These are phyloP conservation scores for Epinephelus fuscoguttatus DNA, from an alignment of 2,113 vertebrate species.

Conservation along the genomic window DNA sequence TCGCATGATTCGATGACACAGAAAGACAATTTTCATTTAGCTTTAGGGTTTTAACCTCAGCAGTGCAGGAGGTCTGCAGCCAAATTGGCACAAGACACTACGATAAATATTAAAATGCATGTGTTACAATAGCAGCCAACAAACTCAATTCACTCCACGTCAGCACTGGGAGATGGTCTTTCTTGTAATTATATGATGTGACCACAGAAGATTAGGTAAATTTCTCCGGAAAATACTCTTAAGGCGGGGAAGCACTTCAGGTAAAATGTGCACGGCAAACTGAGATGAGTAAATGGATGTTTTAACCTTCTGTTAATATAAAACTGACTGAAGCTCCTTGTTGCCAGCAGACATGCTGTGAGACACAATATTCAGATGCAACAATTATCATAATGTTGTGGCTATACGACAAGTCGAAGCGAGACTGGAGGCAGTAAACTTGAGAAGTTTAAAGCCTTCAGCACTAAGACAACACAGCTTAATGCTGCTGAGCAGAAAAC, in stretches of 20 bases:
- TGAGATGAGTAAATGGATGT: conserved; percentile 45
- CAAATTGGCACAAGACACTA: conserved; percentile 6
- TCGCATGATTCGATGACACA: background rate
- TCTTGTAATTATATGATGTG: conserved; percentile 27
- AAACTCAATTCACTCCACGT: conserved; percentile 20
- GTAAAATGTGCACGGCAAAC: conserved; percentile 49
- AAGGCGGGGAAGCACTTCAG: conserved; percentile 48
- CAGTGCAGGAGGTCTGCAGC: conserved; percentile 1
- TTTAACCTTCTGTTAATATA: conserved; percentile 65
- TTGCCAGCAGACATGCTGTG: conserved; percentile 42
- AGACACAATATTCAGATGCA: conserved; percentile 48
- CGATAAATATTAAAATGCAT: conserved; percentile 36
- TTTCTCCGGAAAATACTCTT: conserved; percentile 2
- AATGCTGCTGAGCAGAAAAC: conserved; percentile 44
- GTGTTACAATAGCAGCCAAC: conserved; percentile 4
- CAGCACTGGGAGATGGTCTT: conserved; percentile 16
- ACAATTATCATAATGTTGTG: conserved; percentile 54
- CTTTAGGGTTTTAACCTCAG: conserved; percentile 12
- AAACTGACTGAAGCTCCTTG: conserved; percentile 43
- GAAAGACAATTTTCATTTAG: conserved; percentile 15
- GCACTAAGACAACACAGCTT: conserved; percentile 31
- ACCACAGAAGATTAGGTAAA: conserved; percentile 21
- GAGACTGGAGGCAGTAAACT: conserved; percentile 7
- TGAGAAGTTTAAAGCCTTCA: conserved; percentile 20
- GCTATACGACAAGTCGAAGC: background rate